Evolutionary conservation across 2,113 vertebrate species (phyloP), one percentile per base, ranked within the genome.

Genomic region (Tupaia tana): DNA sequence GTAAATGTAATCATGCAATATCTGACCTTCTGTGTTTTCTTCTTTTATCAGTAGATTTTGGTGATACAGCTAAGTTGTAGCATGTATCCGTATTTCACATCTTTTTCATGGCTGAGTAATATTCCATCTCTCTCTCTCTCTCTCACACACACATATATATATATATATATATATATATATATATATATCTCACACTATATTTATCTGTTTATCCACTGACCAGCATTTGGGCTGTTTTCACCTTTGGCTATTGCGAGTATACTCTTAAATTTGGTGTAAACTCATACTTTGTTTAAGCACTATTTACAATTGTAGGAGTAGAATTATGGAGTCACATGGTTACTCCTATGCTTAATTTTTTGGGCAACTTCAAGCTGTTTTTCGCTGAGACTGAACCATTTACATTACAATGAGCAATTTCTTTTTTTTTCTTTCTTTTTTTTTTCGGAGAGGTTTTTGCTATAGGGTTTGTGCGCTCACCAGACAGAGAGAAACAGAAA

Each of bases 101-200:
- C 1, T 86, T 58, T 83, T 24, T 64, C 54, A 34, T 56, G 12
- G 25, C 9, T 66, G 64, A 59, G 25, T 34, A 56, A n/a, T 80
- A 69, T 67, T 1, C 1, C 22, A 15, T 31, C 66, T 0, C 25
- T n/a, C n/a, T n/a, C n/a, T n/a, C n/a, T n/a, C n/a, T n/a, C n/a
- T n/a, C n/a, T n/a, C n/a, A n/a, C n/a, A n/a, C n/a, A n/a, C n/a
- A n/a, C n/a, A n/a, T n/a, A n/a, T n/a, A n/a, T n/a, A n/a, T n/a
- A n/a, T n/a, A n/a, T n/a, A n/a, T n/a, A n/a, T n/a, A n/a, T n/a
- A n/a, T n/a, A n/a, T n/a, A n/a, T n/a, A n/a, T n/a, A n/a, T n/a
- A 22, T 73, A 12, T 63, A 4, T 29, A 24, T 82, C 12, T 82
- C 18, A 54, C 2, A 69, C 6, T 31, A 43, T 27, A 3, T 63